Evolutionary conservation across 1,140 invertebrate genomes (phyloP).

Genomic region (Zaprionus africanus): DNA sequence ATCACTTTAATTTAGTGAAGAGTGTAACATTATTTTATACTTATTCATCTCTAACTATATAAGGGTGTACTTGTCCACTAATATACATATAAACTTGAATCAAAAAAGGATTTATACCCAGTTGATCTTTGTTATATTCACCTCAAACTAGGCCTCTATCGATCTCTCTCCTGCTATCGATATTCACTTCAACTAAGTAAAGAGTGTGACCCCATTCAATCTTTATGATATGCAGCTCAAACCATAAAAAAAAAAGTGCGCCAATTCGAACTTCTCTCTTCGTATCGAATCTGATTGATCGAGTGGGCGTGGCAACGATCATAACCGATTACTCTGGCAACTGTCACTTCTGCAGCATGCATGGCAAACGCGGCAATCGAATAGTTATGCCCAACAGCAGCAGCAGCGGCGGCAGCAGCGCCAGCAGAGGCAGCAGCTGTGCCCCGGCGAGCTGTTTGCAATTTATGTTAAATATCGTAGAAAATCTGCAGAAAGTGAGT

Average conservation of each 20-base stretch:
- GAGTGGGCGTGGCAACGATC: constrained; percentile 1
- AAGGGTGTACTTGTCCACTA: too few relatives aligned
- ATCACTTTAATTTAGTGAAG: too few relatives aligned
- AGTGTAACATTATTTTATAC: too few relatives aligned
- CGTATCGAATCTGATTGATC: constrained; percentile 5
- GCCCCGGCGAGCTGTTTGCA: constrained; percentile 24
- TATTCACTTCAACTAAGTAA: background rate
- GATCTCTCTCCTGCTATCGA: too few relatives aligned
- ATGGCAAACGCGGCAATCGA: constrained; percentile 17
- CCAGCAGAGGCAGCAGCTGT: constrained; percentile 47
- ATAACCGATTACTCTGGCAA: background rate
- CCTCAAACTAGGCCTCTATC: background rate
- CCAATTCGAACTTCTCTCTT: background rate
- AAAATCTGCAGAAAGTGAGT: constrained; percentile 62
- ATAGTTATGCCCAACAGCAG: constrained; percentile 24
- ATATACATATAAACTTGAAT: too few relatives aligned
- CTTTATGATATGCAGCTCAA: background rate
- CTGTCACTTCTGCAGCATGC: constrained; percentile 5
- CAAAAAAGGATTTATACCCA: too few relatives aligned
- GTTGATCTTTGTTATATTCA: too few relatives aligned
- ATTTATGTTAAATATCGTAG: constrained; percentile 75
- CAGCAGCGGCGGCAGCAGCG: constrained; percentile 39
- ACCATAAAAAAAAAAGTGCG: background rate
- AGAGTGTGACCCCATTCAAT: background rate
- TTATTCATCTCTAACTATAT: too few relatives aligned